Conservation (phyloP, 2,797 vertebrate genomes). For the Microctenopoma steveboyesi region DNA sequence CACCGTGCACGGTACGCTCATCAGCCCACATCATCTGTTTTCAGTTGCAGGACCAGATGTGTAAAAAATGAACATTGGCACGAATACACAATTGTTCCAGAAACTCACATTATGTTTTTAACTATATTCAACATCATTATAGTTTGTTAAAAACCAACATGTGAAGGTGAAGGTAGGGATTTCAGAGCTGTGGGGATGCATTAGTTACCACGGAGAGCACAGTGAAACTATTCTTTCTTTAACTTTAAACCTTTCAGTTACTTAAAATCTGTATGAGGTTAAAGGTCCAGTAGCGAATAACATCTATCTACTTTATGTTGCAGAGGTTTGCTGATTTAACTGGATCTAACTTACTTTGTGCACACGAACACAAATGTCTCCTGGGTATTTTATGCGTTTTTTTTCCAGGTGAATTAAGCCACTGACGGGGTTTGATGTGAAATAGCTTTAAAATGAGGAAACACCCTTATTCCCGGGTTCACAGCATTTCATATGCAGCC, state of each 20-base stretch:
- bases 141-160: neutral
- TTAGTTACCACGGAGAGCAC: slow-evolving; percentile 10
- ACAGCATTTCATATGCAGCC: slow-evolving; percentile 57
- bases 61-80: neutral
- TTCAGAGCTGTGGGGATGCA: slow-evolving; percentile 24
- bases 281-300: neutral
- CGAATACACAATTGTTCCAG: neutral
- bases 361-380: slow-evolving; percentile 3
- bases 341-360: neutral
- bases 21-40: neutral
- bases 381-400: slow-evolving; percentile 5
- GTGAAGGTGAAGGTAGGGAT: slow-evolving; percentile 14
- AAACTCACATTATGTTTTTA: neutral
- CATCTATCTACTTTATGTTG: neutral
- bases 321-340: too few species aligned
- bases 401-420: slow-evolving; percentile 23
- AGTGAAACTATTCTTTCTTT: too few species aligned
- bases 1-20: slow-evolving; percentile 87
- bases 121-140: neutral
- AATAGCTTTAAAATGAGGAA: slow-evolving; percentile 44
- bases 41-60: neutral
- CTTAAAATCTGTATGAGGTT: neutral
- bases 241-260: neutral
- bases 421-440: slow-evolving; percentile 51
- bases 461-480: slow-evolving; percentile 52